A percentile compares a stretch with the other conserved stretches of the same genome.
Evolutionary conservation across 2,113 vertebrate genomes (phyloP).

Genomic region (Hyla sarda): DNA sequence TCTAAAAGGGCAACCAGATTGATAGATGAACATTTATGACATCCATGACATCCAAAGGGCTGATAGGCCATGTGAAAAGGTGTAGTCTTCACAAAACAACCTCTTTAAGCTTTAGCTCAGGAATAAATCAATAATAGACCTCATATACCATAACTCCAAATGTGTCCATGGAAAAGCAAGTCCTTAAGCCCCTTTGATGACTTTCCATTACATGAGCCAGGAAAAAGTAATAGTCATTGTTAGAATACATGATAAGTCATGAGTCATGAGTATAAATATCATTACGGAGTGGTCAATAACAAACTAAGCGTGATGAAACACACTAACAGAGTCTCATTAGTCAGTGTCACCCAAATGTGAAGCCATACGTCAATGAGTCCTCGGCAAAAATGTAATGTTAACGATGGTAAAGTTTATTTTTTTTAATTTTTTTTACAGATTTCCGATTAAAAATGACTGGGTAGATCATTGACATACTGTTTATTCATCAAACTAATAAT

Average conservation of each 20-base stretch:
- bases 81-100: background rate
- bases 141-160: background rate
- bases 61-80: too few relatives aligned
- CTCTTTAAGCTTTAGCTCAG: background rate
- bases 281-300: background rate
- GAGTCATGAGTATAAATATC: conserved; percentile 22
- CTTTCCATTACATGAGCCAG: background rate
- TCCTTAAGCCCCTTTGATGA: background rate
- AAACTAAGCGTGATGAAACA: conserved; percentile 16
- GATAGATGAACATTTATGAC: too few relatives aligned
- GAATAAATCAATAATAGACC: background rate
- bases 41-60: too few relatives aligned
- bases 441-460: background rate
- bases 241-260: conserved; percentile 8
- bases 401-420: background rate
- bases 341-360: conserved; percentile 5
- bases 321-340: background rate
- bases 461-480: background rate
- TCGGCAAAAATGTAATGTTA: background rate
- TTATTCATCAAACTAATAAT: background rate
- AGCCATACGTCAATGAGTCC: background rate
- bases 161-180: background rate
- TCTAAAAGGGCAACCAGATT: too few relatives aligned
- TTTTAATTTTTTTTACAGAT: background rate
- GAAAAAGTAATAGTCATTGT: background rate